Base-by-base conservation (phyloP, 64 coral and sea anemone species). In the Dendronephthya gigantea region DNA sequence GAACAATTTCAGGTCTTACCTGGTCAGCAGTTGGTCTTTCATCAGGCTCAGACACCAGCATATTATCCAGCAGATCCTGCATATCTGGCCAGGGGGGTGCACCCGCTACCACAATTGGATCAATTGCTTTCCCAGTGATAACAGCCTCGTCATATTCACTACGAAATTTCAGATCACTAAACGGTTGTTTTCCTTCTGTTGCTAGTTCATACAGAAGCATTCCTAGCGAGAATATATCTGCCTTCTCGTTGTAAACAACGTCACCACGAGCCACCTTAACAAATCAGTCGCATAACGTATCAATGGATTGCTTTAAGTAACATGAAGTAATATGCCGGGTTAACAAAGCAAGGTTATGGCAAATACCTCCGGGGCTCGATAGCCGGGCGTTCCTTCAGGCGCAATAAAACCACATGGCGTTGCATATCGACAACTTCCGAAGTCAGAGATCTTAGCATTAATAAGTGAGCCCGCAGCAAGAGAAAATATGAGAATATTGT, bases 401-500 rank as follows among this genome's bases (percentile, higher is more conserved):
- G 95, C 83, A 10, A 86, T 98, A 38, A 98, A 38, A 35, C 95
- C 95, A 34, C 85, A 98, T 27, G 85, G 79, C 1, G 95, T 93
- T 39, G 92, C 82, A 49, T 93, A 91, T 4, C 95, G 95, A 15
- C 92, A 89, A 32, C 89, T 92, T n/a, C 95, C 95, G 27, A 90
- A 98, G 85, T 98, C 95, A 37, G 90, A 84, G 69, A 98, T 98
- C 87, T 98, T 98, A 16, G 92, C 95, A 79, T 98, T 98, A 48
- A 98, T 93, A 35, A 98, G 84, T 55, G 89, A 93, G 1, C 72
- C 82, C 11, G 87, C 68, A 51, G 95, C 90, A 5, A 98, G 82
- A 15, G 95, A 93, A 49, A 98, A 98, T 39, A 98, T 93, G 11
- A 98, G 89, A 51, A 98, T 93, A 68, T 98, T 98, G 90, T 98